Base-by-base conservation (phyloP, 1,140 invertebrate genomes). In the Bradysia coprophila region DNA sequence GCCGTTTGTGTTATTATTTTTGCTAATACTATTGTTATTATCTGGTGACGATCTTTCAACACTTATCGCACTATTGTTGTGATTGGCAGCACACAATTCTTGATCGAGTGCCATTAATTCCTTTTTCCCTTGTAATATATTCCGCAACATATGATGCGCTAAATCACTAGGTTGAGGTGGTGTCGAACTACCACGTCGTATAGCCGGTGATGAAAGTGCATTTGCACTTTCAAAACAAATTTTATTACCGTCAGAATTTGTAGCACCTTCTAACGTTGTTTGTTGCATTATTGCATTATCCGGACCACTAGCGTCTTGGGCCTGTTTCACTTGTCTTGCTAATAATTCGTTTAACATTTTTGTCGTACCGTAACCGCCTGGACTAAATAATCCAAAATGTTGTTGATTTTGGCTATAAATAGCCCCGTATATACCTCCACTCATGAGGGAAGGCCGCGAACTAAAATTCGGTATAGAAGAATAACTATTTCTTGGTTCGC, bases 401-500 rank as follows among this genome's bases (percentile, higher is more conserved):
- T 73, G 73, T 57, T 74, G 74, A 54, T 65, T 64, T 59, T 70
- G 67, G 63, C 72, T 76, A 59, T 83, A 81, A 65, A 83, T 78
- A 59, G 78, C 76, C 61, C 78, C 73, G 77, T 84, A 85, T 54
- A 85, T 67, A 71, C 78, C 74, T 60, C 78, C 72, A 61, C 79
- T 77, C 63, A 85, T 77, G 67, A 82, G 82, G 62, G 73, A 76
- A 64, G 76, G 78, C 63, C 81, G 76, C 67, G 80, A 83, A 71
- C 78, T 78, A 61, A 81, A 81, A 64, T 80, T 83, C 63, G 81
- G 80, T 58, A 85, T 85, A 62, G 80, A 82, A 51, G 82, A 84
- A 71, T 89, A 89, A 62, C 79, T 82, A 74, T 89, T 89, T 66
- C 86, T 76, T 63, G 85, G 85, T 73, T 89, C 84, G 57, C 84